These are phyloP conservation scores for Rhynchomys soricoides DNA, from an alignment of 2,113 vertebrate species.

Conservation along the genomic window DNA sequence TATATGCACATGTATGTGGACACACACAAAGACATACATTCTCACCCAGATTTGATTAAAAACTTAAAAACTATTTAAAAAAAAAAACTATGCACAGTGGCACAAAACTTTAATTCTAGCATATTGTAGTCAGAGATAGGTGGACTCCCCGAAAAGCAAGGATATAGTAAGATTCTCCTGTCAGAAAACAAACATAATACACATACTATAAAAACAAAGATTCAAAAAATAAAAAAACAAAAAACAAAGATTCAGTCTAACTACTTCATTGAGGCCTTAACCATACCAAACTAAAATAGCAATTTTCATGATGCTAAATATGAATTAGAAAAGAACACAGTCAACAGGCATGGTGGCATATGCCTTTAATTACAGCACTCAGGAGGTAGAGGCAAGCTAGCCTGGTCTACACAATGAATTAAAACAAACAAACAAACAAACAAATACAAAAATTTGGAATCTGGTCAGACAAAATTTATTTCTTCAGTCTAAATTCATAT, in stretches of 20 bases:
- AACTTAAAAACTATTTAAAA: neutral
- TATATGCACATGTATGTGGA: neutral
- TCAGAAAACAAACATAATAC: neutral
- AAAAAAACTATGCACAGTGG: neutral
- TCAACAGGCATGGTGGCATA: neutral
- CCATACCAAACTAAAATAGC: neutral
- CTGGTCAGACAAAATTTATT: slow-evolving; percentile 11
- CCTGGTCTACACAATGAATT: neutral
- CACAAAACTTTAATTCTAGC: neutral
- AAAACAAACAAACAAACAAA: neutral
- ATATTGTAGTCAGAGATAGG: neutral
- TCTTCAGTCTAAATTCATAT: slow-evolving; percentile 28
- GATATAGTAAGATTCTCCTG: neutral
- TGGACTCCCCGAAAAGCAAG: neutral
- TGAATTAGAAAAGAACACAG: slow-evolving; percentile 38
- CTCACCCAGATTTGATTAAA: neutral
- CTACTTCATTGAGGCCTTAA: neutral
- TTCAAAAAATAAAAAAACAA: no score
- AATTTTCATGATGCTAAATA: neutral
- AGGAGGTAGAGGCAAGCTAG: neutral
- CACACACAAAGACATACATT: neutral
- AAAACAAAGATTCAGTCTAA: slow-evolving; percentile 12
- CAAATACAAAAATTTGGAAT: slow-evolving; percentile 20
- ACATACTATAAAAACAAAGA: neutral
- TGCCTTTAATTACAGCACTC: no score